Conservation (phyloP, 1,140 invertebrate species). For the Drosophila baimaii region DNA sequence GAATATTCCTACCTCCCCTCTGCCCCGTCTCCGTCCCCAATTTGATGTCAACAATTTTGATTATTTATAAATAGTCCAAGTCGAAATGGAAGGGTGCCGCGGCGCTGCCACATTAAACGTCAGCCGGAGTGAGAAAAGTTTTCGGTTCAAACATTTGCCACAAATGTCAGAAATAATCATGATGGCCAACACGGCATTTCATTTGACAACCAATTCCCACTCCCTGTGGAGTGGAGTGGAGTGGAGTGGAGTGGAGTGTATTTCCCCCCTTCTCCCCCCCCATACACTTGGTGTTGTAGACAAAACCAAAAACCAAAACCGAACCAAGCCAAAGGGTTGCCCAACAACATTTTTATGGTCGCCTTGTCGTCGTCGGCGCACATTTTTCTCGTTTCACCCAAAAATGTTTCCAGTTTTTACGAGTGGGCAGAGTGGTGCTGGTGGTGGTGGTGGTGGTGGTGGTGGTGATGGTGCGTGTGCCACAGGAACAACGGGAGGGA, state of each 20-base stretch:
- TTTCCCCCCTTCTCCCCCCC: background rate
- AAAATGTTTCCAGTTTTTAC: slow-evolving; percentile 78
- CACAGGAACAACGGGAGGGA: slow-evolving; percentile 6
- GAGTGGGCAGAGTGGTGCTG: slow-evolving; percentile 79
- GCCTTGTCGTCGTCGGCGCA: background rate
- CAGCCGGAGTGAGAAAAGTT: slow-evolving; percentile 2
- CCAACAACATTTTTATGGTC: slow-evolving; percentile 72
- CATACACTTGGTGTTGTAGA: slow-evolving; percentile 23
- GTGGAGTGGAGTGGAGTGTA: background rate
- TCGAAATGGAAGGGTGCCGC: no score
- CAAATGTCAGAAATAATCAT: slow-evolving; percentile 82
- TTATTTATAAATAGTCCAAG: slow-evolving; percentile 73
- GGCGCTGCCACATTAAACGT: background rate
- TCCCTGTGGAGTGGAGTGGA: slow-evolving; percentile 3
- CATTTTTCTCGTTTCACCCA: slow-evolving; percentile 53
- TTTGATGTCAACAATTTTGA: slow-evolving; percentile 49
- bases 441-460: no score
- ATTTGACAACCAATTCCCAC: slow-evolving; percentile 60
- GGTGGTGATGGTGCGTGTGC: no score
- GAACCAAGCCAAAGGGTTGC: slow-evolving; percentile 58
- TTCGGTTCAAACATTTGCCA: slow-evolving; percentile 69
- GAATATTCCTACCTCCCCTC: no score
- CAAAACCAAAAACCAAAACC: slow-evolving; percentile 32
- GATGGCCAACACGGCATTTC: slow-evolving; percentile 76
- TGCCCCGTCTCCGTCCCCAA: background rate